Evolutionary conservation across 2,797 vertebrate genomes (phyloP), one percentile per base, ranked within the genome.

Genomic region (Capromys pilorides): DNA sequence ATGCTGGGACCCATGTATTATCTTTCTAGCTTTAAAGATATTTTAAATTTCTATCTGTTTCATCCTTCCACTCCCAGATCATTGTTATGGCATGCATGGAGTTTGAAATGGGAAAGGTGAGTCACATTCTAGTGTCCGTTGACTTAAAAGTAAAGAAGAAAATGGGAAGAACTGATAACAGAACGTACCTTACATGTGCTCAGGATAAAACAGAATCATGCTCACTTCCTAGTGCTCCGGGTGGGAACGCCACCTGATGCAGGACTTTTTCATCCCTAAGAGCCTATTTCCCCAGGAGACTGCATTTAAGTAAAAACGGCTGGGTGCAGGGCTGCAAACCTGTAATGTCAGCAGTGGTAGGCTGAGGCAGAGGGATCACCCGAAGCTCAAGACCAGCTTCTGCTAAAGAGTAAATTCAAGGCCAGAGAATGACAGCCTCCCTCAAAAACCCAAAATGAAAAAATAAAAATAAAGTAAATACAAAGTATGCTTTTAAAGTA

Each of bases 31-130:
- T 64, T 54, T 82, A 62, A 39, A 77, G 6, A 0, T 36, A 12
- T 59, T 49, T 95, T 59, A 96, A 24, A 0, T 54, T 86, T 97
- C 54, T 95, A 39, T 95, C 45, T 96, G 2, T 90, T 75, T 96
- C 91, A 9, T 97, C 13, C 81, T 93, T 78, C 16, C 96, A 99
- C 81, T 93, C 78, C 18, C 96, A 99, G 99, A 96, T 99, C 1
- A 97, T 99, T 51, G 99, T 99, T 86, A 99, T 99, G 99, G 99
- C 99, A 18, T 99, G 99, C 85, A 98, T 99, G 98, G 99, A 99
- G 98, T 99, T 99, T 97, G 99, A 99, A 97, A 99, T 99, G 99
- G 99, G 99, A 95, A 99, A 99, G 99, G 99, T 99, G 97, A 99
- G 97, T 98, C 59, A 36, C 80, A 39, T 62, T 75, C 45, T 80